Conservation (phyloP, 1,140 invertebrate genomes). For the Philaenus spumarius region DNA sequence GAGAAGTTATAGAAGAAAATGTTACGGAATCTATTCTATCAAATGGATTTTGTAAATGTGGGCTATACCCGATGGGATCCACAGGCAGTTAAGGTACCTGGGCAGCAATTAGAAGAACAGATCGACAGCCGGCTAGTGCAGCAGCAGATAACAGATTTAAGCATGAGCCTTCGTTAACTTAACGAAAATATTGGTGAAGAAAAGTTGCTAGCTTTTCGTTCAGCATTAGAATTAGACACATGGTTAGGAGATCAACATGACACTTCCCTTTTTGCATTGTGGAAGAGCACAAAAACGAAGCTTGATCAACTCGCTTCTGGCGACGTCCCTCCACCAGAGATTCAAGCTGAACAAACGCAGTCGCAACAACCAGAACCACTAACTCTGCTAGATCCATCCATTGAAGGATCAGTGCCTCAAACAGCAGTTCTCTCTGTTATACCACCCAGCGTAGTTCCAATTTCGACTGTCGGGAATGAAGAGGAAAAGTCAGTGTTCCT, state of each 20-base stretch:
- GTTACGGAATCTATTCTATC: too few relatives aligned
- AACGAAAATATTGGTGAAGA: background rate
- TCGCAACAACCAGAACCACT: background rate
- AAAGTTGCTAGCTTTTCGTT: background rate
- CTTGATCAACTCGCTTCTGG: background rate
- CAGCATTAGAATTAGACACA: background rate
- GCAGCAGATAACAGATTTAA: background rate
- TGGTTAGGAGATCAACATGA: background rate
- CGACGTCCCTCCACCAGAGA: background rate
- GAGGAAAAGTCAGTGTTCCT: background rate
- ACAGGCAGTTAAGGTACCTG: conserved; percentile 18
- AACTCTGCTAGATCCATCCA: background rate
- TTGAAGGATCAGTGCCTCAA: background rate
- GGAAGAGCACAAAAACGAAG: background rate
- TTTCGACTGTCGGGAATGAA: background rate
- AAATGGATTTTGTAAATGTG: background rate
- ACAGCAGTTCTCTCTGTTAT: background rate
- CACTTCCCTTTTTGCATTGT: background rate
- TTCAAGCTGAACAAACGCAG: background rate
- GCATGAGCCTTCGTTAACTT: background rate
- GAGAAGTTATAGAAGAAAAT: too few relatives aligned
- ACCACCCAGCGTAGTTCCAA: background rate
- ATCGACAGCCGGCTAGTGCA: too few relatives aligned
- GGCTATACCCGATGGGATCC: background rate
- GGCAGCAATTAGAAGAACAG: background rate